phyloP scores from a whole-genome alignment of 2,888 invertebrate species.

The Drosophila prolongata region DNA sequence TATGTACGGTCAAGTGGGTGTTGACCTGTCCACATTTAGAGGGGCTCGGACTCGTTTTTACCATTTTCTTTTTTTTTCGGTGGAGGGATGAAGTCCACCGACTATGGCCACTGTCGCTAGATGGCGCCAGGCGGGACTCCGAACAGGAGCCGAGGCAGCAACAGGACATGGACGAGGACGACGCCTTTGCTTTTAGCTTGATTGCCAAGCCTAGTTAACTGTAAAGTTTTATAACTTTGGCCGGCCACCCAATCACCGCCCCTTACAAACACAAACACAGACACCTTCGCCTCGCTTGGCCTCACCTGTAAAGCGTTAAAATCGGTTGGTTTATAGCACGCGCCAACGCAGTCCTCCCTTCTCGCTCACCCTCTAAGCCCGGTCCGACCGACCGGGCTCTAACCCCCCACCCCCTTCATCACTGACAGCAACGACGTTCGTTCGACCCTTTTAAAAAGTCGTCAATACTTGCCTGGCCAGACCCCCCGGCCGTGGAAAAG shows the following conservation, averaged over 20 bases:
- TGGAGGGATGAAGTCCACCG: slow-evolving; percentile 6
- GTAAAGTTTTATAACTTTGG: slow-evolving; percentile 81
- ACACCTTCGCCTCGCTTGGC: slow-evolving; percentile 29
- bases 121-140: slow-evolving; percentile 70
- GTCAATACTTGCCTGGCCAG: slow-evolving; percentile 66
- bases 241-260: slow-evolving; percentile 29
- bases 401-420: slow-evolving; percentile 9
- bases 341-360: slow-evolving; percentile 55
- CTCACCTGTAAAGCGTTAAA: slow-evolving; percentile 64
- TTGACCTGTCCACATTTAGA: slow-evolving; percentile 66
- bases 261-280: slow-evolving; percentile 6
- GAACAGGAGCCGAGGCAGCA: slow-evolving; percentile 23
- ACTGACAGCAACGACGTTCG: slow-evolving; percentile 56
- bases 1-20: slow-evolving; percentile 54
- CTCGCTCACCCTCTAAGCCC: slow-evolving; percentile 16
- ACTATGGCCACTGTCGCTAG: slow-evolving; percentile 59
- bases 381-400: slow-evolving; percentile 11
- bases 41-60: slow-evolving; percentile 56
- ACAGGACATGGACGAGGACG: slow-evolving; percentile 51
- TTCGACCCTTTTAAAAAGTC: slow-evolving; percentile 79
- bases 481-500: slow-evolving; percentile 1
- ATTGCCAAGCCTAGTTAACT: slow-evolving; percentile 82
- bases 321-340: slow-evolving; percentile 80
- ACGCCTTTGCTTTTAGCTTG: slow-evolving; percentile 82
- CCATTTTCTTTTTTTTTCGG: slow-evolving; percentile 31